Conservation (phyloP, 2,888 invertebrate genomes). For the Dicycla oo region DNA sequence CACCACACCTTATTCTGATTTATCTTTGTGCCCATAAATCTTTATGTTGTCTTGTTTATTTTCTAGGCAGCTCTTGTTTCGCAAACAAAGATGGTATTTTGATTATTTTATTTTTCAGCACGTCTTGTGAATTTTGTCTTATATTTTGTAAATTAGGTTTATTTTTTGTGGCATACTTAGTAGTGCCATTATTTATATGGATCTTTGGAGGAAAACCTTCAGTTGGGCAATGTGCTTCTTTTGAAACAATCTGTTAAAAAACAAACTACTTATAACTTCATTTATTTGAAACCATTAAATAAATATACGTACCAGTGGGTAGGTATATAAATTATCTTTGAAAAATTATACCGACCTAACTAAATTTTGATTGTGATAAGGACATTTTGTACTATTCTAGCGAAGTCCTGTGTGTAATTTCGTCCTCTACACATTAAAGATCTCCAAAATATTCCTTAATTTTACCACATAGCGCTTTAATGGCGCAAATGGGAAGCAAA, state of each 20-base stretch:
- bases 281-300: no score
- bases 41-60: slow-evolving; percentile 52
- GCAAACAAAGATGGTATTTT: slow-evolving; percentile 26
- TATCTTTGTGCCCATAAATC: slow-evolving; percentile 51
- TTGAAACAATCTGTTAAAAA: no score
- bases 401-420: slow-evolving; percentile 13
- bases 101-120: slow-evolving; percentile 27
- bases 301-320: no score
- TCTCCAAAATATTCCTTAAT: slow-evolving; percentile 49
- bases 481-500: slow-evolving; percentile 51
- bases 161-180: background rate
- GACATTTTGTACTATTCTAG: background rate
- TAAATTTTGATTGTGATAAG: slow-evolving; percentile 9
- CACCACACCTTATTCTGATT: slow-evolving; percentile 63
- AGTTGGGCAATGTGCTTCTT: no score
- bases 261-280: no score
- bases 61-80: slow-evolving; percentile 27
- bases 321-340: no score
- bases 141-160: slow-evolving; percentile 2
- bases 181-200: no score
- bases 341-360: background rate
- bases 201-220: no score
- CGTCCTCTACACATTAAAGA: slow-evolving; percentile 26
- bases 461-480: slow-evolving; percentile 41
- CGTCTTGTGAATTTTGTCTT: background rate